Conservation (phyloP, 2,888 invertebrate species). For the Gastracanthus pulcherrimus region DNA sequence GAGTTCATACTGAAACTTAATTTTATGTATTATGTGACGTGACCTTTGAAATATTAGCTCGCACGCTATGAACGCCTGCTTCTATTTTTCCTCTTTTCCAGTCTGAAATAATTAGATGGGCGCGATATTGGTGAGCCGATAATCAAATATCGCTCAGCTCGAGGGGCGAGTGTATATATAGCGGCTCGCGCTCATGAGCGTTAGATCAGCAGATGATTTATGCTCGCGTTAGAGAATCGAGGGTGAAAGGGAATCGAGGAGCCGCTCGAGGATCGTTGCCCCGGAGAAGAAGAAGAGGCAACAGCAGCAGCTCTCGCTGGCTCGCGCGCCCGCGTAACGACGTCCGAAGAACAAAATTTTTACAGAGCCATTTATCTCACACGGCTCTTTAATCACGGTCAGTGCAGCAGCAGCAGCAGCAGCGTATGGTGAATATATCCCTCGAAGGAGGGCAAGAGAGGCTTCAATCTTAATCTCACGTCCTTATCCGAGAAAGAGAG, state of each 20-base stretch:
- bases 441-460: background rate
- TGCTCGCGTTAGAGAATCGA: background rate
- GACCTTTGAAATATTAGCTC: background rate
- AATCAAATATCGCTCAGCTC: slow-evolving; percentile 29
- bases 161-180: background rate
- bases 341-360: slow-evolving; percentile 61
- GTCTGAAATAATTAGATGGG: background rate
- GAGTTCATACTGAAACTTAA: no score
- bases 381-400: slow-evolving; percentile 58
- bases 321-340: slow-evolving; percentile 15
- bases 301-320: background rate
- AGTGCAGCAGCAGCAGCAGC: slow-evolving; percentile 3
- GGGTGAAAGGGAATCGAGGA: background rate
- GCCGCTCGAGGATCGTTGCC: background rate
- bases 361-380: slow-evolving; percentile 62
- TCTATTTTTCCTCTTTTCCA: background rate
- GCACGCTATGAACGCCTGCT: background rate
- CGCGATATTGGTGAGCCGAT: slow-evolving; percentile 1
- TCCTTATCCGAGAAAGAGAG: background rate
- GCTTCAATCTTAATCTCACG: slow-evolving; percentile 20
- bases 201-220: slow-evolving; percentile 22
- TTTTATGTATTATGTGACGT: no score
- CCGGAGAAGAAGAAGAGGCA: background rate
- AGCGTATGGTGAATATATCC: slow-evolving; percentile 44
- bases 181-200: background rate